Evolutionary conservation across 2,797 vertebrate species (phyloP).

Genomic region (Gymnoscopelus braueri): DNA sequence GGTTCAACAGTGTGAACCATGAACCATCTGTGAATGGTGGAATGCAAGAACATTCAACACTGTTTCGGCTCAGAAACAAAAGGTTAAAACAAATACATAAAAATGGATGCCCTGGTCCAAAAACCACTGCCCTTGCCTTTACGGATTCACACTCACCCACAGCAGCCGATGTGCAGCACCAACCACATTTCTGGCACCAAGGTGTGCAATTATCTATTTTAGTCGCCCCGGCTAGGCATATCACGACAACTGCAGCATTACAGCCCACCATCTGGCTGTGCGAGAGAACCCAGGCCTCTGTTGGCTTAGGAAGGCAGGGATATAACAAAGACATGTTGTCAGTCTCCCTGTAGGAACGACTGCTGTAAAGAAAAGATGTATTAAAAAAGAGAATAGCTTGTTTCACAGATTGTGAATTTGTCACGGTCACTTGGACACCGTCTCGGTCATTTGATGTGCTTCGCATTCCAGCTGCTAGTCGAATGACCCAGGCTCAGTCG

Average conservation of each 20-base stretch:
- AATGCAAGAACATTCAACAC: no score
- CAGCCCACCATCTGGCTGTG: conserved; percentile 68
- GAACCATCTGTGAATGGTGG: no score
- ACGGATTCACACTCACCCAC: no score
- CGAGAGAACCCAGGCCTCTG: conserved; percentile 53
- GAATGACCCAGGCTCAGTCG: conserved; percentile 37
- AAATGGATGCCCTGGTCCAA: no score
- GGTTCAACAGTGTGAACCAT: no score
- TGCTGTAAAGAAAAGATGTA: conserved; percentile 19
- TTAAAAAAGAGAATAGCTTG: conserved; percentile 28
- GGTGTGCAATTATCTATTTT: conserved; percentile 39
- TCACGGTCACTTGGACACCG: conserved; percentile 66
- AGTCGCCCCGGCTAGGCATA: conserved; percentile 65
- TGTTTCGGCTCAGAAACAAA: no score
- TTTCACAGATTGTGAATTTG: conserved; percentile 72
- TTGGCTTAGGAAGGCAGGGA: conserved; percentile 52
- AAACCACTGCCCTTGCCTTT: no score
- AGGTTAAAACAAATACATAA: no score
- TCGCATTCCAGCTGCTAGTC: conserved; percentile 66
- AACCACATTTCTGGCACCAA: no score
- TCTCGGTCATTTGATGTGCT: conserved; percentile 43
- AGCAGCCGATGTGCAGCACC: not conserved
- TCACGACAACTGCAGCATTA: conserved; percentile 63
- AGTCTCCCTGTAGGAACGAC: conserved; percentile 55
- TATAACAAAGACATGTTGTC: conserved; percentile 56